phyloP scores from a whole-genome alignment of 2,797 vertebrate species.

The Notolepis coatsorum region DNA sequence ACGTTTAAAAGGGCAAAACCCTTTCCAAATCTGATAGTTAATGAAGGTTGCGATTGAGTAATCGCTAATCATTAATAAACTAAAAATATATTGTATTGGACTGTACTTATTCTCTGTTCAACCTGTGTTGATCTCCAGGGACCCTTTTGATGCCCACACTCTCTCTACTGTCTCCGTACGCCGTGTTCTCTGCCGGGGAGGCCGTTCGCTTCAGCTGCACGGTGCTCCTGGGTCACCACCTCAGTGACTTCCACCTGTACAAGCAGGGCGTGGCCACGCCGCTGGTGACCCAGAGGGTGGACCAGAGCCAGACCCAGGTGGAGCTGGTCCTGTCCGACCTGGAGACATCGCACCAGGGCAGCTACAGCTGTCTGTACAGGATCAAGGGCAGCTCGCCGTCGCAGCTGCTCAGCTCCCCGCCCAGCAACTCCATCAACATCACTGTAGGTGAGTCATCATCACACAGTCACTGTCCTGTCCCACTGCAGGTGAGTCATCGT shows the following conservation, averaged over 20 bases:
- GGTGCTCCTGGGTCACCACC: slow-evolving; percentile 65
- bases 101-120: neutral
- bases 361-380: slow-evolving; percentile 80
- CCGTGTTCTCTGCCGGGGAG: slow-evolving; percentile 76
- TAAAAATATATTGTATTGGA: neutral
- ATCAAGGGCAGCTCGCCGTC: slow-evolving; percentile 66
- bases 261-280: slow-evolving; percentile 75
- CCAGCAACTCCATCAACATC: slow-evolving; percentile 81
- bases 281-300: slow-evolving; percentile 77
- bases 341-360: slow-evolving; percentile 78
- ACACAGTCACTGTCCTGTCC: neutral
- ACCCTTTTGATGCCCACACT: slow-evolving; percentile 72
- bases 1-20: too few relatives aligned
- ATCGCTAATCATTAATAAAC: neutral
- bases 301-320: slow-evolving; percentile 68
- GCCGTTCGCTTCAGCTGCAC: slow-evolving; percentile 77
- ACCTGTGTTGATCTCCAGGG: slow-evolving; percentile 53
- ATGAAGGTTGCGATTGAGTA: too few relatives aligned
- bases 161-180: slow-evolving; percentile 74
- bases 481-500: too few relatives aligned
- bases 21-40: too few relatives aligned
- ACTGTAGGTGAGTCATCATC: slow-evolving; percentile 79
- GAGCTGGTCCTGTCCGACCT: slow-evolving; percentile 77
- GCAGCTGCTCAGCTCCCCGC: slow-evolving; percentile 69
- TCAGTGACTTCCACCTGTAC: slow-evolving; percentile 80